phyloP scores from a whole-genome alignment of 1,140 invertebrate genomes.

The Trichomalopsis sarcophagae region DNA sequence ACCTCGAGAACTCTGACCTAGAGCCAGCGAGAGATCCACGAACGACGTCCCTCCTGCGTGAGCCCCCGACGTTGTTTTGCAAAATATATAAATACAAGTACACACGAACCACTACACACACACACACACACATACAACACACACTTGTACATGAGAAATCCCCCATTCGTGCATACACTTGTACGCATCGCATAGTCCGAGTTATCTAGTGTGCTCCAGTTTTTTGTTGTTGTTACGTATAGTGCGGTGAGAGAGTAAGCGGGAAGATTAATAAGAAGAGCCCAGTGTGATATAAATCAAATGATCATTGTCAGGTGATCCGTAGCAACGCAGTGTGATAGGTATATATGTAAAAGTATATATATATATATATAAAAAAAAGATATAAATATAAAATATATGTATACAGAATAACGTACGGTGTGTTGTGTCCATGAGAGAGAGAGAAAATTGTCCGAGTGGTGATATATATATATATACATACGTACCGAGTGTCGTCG shows the following conservation, averaged over 20 bases:
- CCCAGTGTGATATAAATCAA: conserved; percentile 54
- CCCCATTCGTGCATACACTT: neutral
- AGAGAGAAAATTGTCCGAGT: conserved; percentile 45
- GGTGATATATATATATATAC: conserved; percentile 42
- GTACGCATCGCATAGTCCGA: conserved; percentile 17
- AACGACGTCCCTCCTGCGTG: conserved; percentile 12
- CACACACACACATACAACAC: neutral
- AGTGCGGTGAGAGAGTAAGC: conserved; percentile 42
- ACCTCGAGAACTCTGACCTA: neutral
- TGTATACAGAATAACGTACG: conserved; percentile 28
- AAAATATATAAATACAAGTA: neutral
- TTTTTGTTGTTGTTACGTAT: conserved; percentile 47
- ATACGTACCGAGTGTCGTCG: conserved; percentile 50
- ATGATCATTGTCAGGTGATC: conserved; percentile 54
- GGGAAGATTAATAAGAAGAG: conserved; percentile 39
- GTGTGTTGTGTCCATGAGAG: conserved; percentile 52
- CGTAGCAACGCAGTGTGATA: conserved; percentile 67
- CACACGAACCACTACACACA: neutral
- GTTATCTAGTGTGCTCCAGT: conserved; percentile 46
- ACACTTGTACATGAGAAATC: neutral
- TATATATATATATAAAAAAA: conserved; percentile 34
- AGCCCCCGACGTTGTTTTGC: neutral
- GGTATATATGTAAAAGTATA: conserved; percentile 57
- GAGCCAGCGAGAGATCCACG: neutral
- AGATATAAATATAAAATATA: conserved; percentile 35